Evolutionary conservation across 2,113 vertebrate species (phyloP), one percentile per base, ranked within the genome.

Genomic region (Bufo gargarizans): DNA sequence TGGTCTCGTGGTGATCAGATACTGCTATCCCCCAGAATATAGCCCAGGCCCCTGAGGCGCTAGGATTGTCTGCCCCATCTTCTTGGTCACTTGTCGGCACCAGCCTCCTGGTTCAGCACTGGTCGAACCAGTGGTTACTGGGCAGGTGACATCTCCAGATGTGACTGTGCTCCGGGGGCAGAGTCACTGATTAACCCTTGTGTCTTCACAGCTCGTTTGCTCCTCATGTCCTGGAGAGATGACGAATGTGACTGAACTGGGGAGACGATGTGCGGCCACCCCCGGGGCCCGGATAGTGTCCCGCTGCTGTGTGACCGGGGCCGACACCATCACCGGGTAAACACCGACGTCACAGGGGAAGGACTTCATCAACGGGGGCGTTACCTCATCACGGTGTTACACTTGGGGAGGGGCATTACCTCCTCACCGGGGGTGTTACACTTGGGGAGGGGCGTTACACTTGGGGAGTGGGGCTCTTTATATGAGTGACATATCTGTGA

Each of bases 301-400:
- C 8, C 77, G 77, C 49, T 87, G 86, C 77, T 87, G 86, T 71
- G 22, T 87, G n/a, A 80, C 77, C 4, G 84, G 33, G 9, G 17
- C 20, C 3, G 33, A 72, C 17, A 59, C 17, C 12, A 71, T 87
- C 13, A 69, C 78, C 8, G 86, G 86, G 86, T 87, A 49, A 4
- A 72, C 11, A 33, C 33, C 33, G 1, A 17, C 5, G 17, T 22
- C 9, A 0, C n/a, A n/a, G 65, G 65, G 20, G 20, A 9, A 6
- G 20, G 65, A 11, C 0, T 6, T 7, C n/a, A 67, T 33, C 22
- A 33, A n/a, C 19, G 22, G 67, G 10, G 22, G 14, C n/a, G 7
- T 20, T n/a, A 65, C 61, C 1, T 3, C 58, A 6, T 61, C 58
- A 16, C 61, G 16, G 11, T 12, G 11, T 12, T 67, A 8, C 19